These are phyloP conservation scores for Casuarius casuarius DNA, from an alignment of 2,113 vertebrate genomes.

Conservation along the genomic window DNA sequence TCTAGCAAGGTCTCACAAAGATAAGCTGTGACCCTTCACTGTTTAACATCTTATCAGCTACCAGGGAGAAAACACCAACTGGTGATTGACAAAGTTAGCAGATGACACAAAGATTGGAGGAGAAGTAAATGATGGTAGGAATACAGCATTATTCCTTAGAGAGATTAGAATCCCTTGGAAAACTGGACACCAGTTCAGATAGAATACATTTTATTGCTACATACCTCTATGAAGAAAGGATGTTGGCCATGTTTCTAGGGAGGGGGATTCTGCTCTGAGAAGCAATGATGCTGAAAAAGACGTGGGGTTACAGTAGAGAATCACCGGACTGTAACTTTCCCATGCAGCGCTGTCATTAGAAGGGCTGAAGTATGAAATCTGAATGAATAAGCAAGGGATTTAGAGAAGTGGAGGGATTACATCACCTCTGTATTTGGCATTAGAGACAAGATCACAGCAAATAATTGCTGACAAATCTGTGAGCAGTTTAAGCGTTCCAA, in stretches of 20 bases:
- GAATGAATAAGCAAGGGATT: neutral
- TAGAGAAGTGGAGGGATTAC: neutral
- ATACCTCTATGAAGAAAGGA: neutral
- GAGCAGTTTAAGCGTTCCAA: neutral
- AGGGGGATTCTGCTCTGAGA: neutral
- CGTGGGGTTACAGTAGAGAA: neutral
- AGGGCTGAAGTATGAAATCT: neutral
- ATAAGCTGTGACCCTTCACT: conserved; percentile 36
- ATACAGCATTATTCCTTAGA: conserved; percentile 1
- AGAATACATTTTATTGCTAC: neutral
- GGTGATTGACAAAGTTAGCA: conserved; percentile 52
- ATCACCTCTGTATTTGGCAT: neutral
- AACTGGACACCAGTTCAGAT: neutral
- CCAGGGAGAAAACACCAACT: neutral
- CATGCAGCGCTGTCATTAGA: neutral
- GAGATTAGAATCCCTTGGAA: conserved; percentile 30
- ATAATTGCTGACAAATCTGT: neutral
- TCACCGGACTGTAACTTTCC: neutral
- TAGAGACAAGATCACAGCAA: neutral
- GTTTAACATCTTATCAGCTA: conserved; percentile 40
- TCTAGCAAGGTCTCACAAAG: conserved; percentile 24
- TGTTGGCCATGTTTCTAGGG: neutral
- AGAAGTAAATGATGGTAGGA: conserved; percentile 25
- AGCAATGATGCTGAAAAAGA: neutral
- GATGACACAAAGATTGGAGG: conserved; percentile 35